phyloP scores from a whole-genome alignment of 2,797 vertebrate species.

The Anguilla obscura region DNA sequence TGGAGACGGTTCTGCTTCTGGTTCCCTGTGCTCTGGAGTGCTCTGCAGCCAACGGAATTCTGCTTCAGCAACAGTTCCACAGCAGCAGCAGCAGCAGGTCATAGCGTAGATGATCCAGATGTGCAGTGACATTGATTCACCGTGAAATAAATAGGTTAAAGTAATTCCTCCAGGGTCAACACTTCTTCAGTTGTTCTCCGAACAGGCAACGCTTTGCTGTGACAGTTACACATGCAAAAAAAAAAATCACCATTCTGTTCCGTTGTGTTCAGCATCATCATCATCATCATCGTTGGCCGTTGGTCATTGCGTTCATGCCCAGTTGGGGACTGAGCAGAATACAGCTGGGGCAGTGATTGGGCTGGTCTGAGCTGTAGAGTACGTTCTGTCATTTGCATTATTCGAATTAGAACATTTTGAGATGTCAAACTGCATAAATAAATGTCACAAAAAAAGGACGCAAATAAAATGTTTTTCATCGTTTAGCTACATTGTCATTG shows the following conservation, averaged over 20 bases:
- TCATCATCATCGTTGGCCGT: not conserved
- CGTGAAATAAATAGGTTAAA: not conserved
- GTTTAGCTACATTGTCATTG: constrained; percentile 27
- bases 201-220: not conserved
- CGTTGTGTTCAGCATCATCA: not conserved
- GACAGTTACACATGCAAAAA: constrained; percentile 6
- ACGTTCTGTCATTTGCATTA: constrained; percentile 5
- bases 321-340: not conserved
- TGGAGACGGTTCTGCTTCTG: constrained; percentile 22
- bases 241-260: not conserved
- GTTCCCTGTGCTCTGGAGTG: constrained; percentile 9
- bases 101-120: not conserved
- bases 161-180: not conserved
- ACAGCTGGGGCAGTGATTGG: not conserved
- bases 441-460: constrained; percentile 48
- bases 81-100: not conserved
- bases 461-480: constrained; percentile 58
- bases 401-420: not conserved
- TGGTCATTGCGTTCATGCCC: not conserved
- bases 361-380: not conserved
- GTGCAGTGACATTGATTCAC: constrained; percentile 3
- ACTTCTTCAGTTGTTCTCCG: not conserved
- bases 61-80: not conserved
- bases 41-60: constrained; percentile 1
- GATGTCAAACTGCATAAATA: constrained; percentile 41